Base-by-base conservation (phyloP, 2,113 vertebrate species). In the Sinocyclocheilus anophthalmus region DNA sequence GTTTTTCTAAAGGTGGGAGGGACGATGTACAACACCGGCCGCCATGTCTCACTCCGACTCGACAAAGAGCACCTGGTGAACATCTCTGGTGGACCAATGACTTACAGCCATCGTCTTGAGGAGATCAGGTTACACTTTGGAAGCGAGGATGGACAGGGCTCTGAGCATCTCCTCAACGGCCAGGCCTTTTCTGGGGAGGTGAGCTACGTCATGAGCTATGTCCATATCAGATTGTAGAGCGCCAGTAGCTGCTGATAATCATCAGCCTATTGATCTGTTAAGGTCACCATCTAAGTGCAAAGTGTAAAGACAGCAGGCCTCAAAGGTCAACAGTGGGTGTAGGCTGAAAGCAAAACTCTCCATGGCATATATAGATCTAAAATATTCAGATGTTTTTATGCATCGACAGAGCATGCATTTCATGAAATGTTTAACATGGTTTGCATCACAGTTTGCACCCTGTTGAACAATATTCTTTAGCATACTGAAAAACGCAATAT, bases 121-220 rank as follows among this genome's bases (percentile, higher is more conserved):
- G 98, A 99, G 85, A 98, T 99, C 90, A 95, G 97, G 93, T 93
- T 99, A 88, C 98, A 99, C 90, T 99, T 99, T 1, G 98, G 98
- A 77, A 99, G 98, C 0, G 98, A 99, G 90, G 98, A 99, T 86
- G 94, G 96, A 88, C 98, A 99, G 89, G 98, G 98, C 0, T 99
- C 98, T 0, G 98, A 99, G 91, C 98, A 99, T 88, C 96, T 99
- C 16, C 96, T 99, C 88, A 99, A 99, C 0, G 98, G 98, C 86
- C 98, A 99, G 91, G 97, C 97, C 81, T 99, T 99, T 94, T 98
- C 97, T 75, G 98, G 98, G 91, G 98, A 99, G 98, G 98, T 97
- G 55, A 88, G 89, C 55, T 72, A 18, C 7, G 26, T 69, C 33
- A 42, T 48, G 72, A 84, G 50, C 81, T 37, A 67, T 57, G 22